A percentile compares a stretch with the other conserved stretches of the same genome.
Evolutionary conservation across 2,113 vertebrate species (phyloP).

Genomic region (Ranitomeya imitator): DNA sequence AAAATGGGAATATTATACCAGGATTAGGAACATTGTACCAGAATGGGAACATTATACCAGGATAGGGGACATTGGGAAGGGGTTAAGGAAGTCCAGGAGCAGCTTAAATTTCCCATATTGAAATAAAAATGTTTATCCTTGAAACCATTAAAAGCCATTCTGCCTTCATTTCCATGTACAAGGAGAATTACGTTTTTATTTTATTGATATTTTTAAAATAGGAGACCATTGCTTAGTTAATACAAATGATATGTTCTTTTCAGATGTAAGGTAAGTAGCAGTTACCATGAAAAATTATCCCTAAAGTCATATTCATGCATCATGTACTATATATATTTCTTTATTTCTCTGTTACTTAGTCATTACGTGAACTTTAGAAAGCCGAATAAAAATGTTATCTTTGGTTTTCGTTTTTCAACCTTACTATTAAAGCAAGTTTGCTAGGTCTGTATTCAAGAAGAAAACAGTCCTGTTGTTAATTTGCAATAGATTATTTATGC

Average conservation of each 20-base stretch:
- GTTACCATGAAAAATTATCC: not conserved
- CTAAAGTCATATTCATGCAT: not conserved
- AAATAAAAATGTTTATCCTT: too few relatives aligned
- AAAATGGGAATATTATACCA: too few relatives aligned
- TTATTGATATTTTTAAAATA: too few relatives aligned
- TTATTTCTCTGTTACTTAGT: not conserved
- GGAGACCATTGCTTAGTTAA: too few relatives aligned
- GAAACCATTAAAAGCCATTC: too few relatives aligned
- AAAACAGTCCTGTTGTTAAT: conserved; percentile 29
- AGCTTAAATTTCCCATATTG: too few relatives aligned
- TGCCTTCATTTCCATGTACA: too few relatives aligned
- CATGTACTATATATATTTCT: not conserved
- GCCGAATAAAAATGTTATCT: conserved; percentile 14
- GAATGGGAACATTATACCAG: too few relatives aligned
- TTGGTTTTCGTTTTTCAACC: conserved; percentile 3
- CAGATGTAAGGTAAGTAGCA: not conserved
- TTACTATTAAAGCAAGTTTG: not conserved
- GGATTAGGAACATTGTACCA: too few relatives aligned
- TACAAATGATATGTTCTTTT: not conserved
- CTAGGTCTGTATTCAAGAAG: not conserved
- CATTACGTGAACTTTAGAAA: conserved; percentile 15
- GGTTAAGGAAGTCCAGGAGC: too few relatives aligned
- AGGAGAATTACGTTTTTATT: too few relatives aligned
- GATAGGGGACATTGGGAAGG: too few relatives aligned
- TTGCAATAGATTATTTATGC: conserved; percentile 45